A percentile compares a stretch with the other conserved stretches of the same genome.
Conservation (phyloP, 2,797 vertebrate genomes). For the Sandelia bainsii region DNA sequence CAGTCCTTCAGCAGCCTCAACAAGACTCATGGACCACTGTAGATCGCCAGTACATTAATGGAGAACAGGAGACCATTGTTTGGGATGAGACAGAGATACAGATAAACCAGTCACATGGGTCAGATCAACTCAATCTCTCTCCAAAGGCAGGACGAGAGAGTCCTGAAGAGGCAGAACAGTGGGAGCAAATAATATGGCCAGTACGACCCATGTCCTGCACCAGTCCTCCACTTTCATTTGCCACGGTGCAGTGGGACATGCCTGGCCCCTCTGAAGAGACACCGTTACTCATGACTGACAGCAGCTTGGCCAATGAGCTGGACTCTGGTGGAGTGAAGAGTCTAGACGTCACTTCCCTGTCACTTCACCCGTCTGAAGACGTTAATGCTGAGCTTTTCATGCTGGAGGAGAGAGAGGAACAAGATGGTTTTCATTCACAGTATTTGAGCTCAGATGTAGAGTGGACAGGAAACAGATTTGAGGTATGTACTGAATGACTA, state of each 20-base stretch:
- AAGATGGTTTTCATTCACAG: conserved; percentile 20
- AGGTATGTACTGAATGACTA: conserved; percentile 56
- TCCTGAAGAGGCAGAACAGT: conserved; percentile 59
- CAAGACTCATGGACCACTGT: conserved; percentile 36
- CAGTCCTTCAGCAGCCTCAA: conserved; percentile 27
- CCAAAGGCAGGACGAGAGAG: not conserved
- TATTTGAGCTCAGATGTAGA: conserved; percentile 32
- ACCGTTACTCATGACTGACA: conserved; percentile 31
- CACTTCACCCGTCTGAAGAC: conserved; percentile 29
- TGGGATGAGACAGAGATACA: conserved; percentile 37
- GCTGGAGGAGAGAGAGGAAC: conserved; percentile 39
- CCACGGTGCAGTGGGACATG: conserved; percentile 83
- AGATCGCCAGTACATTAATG: conserved; percentile 46
- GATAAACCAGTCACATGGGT: conserved; percentile 9
- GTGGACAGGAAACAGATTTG: conserved; percentile 35
- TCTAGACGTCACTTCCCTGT: conserved; percentile 39
- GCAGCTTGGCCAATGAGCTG: conserved; percentile 56
- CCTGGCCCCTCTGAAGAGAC: conserved; percentile 44
- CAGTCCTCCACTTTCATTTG: conserved; percentile 65
- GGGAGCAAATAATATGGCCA: conserved; percentile 64
- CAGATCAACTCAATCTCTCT: conserved; percentile 18
- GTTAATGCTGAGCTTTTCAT: conserved; percentile 9
- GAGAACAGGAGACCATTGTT: conserved; percentile 42
- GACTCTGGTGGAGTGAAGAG: conserved; percentile 23
- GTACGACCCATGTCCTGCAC: conserved; percentile 61